Evolutionary conservation across 2,888 invertebrate genomes (phyloP).

Genomic region (Meloe dianella): DNA sequence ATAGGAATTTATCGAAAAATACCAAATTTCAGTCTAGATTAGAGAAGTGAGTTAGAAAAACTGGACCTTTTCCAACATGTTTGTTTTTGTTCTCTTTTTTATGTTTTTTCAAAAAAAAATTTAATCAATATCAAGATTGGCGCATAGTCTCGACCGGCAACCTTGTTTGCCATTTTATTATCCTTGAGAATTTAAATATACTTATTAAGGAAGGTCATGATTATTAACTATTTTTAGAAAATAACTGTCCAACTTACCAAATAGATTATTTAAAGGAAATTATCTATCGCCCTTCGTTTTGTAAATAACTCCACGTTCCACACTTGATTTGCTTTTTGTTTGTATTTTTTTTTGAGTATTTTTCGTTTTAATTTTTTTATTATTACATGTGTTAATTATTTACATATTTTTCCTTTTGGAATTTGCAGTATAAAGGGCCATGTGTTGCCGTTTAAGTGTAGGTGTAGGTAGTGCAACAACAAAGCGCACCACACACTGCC

Average conservation of each 20-base stretch:
- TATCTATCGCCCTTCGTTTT: too few species aligned
- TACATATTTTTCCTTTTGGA: slow-evolving; percentile 14
- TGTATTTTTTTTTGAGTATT: too few species aligned
- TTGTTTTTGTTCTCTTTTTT: not conserved
- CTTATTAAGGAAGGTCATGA: slow-evolving; percentile 8
- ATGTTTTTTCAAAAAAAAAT: not conserved
- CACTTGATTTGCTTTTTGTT: too few species aligned
- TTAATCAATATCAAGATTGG: slow-evolving; percentile 12
- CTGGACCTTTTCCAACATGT: not conserved
- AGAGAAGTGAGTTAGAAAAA: not conserved
- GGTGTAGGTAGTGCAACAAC: slow-evolving; percentile 12
- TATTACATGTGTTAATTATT: not conserved
- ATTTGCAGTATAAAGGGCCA: slow-evolving; percentile 12
- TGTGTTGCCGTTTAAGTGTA: slow-evolving; percentile 16
- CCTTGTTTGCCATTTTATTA: slow-evolving; percentile 3
- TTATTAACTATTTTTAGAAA: not conserved
- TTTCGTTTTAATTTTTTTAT: not conserved
- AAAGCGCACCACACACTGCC: slow-evolving; percentile 16
- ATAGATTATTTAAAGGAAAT: not conserved
- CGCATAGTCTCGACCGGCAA: slow-evolving; percentile 4
- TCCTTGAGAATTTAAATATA: not conserved
- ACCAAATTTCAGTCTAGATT: too few species aligned
- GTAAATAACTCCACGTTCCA: too few species aligned
- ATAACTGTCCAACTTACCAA: not conserved
- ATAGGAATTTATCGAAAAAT: too few species aligned